Percentiles rank a stretch among this genome's conserved stretches.
These are phyloP conservation scores for Cataglyphis hispanica DNA, from an alignment of 1,140 invertebrate genomes.

Conservation along the genomic window DNA sequence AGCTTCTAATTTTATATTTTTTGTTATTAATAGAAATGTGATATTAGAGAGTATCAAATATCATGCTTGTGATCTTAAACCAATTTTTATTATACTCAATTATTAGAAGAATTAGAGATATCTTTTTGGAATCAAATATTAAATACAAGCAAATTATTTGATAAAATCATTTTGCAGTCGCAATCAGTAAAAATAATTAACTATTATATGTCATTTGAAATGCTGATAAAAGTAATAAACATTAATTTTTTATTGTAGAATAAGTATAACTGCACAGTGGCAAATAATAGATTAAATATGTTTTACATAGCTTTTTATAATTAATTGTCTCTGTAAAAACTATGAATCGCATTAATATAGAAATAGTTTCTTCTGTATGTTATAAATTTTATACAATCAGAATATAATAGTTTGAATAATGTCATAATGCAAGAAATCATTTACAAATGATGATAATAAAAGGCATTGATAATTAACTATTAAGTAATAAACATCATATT, in stretches of 20 bases:
- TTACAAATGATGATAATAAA: neutral
- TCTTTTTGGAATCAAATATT: constrained; percentile 37
- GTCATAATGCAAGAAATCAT: neutral
- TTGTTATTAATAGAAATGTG: neutral
- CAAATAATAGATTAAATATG: neutral
- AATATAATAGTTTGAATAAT: constrained; percentile 8
- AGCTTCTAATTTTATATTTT: neutral
- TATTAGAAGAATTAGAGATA: constrained; percentile 72
- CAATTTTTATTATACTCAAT: constrained; percentile 18
- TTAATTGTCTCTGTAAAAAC: neutral
- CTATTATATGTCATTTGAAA: neutral
- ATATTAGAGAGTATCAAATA: neutral
- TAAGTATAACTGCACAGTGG: neutral
- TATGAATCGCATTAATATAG: constrained; percentile 6
- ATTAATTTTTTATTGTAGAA: constrained; percentile 6
- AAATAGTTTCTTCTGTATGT: neutral
- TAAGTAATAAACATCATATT: constrained; percentile 26
- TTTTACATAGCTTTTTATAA: constrained; percentile 11
- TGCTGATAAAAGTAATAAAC: neutral
- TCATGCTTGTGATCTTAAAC: neutral
- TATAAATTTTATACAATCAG: neutral
- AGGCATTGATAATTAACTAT: neutral
- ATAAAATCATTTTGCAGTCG: constrained; percentile 24
- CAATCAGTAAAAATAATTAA: neutral
- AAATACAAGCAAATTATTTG: constrained; percentile 14